Base-by-base conservation (phyloP, 2,888 invertebrate genomes). In the Temnothorax unifasciatus region DNA sequence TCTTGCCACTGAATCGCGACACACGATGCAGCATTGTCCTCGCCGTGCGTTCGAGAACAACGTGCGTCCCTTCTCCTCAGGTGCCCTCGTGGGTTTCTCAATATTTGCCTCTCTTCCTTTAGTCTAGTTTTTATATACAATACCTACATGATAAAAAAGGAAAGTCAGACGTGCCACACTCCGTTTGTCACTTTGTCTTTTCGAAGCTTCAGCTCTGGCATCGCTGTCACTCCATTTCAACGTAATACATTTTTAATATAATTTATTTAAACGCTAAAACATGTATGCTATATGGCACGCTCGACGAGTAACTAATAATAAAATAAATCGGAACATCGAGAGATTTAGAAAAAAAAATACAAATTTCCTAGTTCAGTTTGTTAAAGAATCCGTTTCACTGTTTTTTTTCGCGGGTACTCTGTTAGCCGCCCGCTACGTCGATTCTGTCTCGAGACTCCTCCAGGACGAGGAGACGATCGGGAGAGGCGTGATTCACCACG, bases 401-500 rank as follows among this genome's bases (percentile, higher is more conserved):
- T 25, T 25, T 52, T 52, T 15, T 57, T 13, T 21, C 15, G 4
- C 6, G 11, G 2, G 57, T 59, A 34, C 9, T 38, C 6, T 41
- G 2, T 21, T 57, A 77, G 4, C 68, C 77, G 15, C 41, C 54
- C 25, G 54, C 44, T 13, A 73, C 59, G 18, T 79, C 79, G 25
- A 73, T 84, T 25, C 59, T 75, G 3, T 89, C 87, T 18, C 66
- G 71, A 50, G 85, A 52, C 29, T 82, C 87, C 0, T 89, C 87
- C 63, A 74, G 21, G 77, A 74, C 38, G 68, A 85, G 59, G 18
- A 81, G 59, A 50, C 11, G 71, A 38, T 73, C 79, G 44, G 76
- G 66, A 5, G 88, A 88, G 13, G 75, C 77, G 3, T 85, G 88
- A 85, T 92, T 93, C 1, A 93, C 91, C 3, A 93, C 79, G 38